phyloP scores from a whole-genome alignment of 2,113 vertebrate genomes.

The Gymnogyps californianus region DNA sequence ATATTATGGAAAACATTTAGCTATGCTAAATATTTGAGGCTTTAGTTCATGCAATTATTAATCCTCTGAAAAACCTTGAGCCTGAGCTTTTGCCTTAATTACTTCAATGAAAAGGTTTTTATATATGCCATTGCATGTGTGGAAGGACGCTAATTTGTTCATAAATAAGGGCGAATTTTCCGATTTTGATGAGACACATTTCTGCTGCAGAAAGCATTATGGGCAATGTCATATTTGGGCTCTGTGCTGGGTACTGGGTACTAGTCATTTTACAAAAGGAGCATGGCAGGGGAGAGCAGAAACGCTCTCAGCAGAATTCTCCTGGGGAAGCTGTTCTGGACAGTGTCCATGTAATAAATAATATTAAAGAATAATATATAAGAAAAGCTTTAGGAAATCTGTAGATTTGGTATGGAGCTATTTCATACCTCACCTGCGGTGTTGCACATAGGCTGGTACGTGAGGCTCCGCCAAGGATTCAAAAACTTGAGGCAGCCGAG shows the following conservation, averaged over 20 bases:
- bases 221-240: accelerated
- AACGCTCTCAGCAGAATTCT: background rate
- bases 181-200: accelerated
- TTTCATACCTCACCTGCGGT: accelerated
- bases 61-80: background rate
- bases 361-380: background rate
- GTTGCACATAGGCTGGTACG: accelerated
- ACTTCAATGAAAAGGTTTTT: background rate
- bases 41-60: background rate
- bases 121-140: background rate
- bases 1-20: background rate
- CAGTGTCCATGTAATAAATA: background rate
- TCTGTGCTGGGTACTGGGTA: background rate
- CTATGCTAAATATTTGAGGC: background rate
- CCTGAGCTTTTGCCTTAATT: background rate
- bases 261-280: background rate
- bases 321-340: accelerated
- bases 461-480: background rate
- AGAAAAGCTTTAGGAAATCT: background rate
- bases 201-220: accelerated
- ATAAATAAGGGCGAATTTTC: background rate
- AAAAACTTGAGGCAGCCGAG: too few species aligned
- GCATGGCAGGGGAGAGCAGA: too few species aligned
- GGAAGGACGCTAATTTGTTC: background rate
- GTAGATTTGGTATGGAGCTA: accelerated